Base-by-base conservation (phyloP, 2,888 invertebrate species). In the Antheraea assamensis region DNA sequence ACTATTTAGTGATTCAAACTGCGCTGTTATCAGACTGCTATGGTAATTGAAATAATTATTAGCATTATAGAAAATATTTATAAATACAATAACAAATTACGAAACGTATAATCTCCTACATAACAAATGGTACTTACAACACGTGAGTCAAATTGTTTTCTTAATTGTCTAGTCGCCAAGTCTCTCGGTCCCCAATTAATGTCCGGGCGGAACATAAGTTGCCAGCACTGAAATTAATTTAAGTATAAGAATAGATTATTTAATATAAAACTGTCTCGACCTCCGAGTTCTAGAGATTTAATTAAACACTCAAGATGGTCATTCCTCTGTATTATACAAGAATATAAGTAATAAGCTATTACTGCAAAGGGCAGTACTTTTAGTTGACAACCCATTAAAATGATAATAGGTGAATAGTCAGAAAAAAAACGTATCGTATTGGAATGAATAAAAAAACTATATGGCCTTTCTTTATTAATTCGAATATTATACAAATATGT, bases 131-230 rank as follows among this genome's bases (percentile, higher is more conserved):
- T 49, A 78, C 84, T 81, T 74, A 90, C 90, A 64, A 78, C 76
- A 74, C 86, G 81, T 2, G 87, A 87, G 73, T 89, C 85, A 42
- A 82, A 90, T 31, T 80, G 78, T 72, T 90, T 90, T 55, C 90
- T 81, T 3, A 90, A 61, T 47, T 87, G 83, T 49, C 89, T 81
- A 0, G 75, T 72, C 0, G 72, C 30, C 72, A 77, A 82, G 66
- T 89, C 85, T 71, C 78, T 82, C 0, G 90, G 88, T 1, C 90
- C 90, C 90, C 90, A 91, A 61, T 81, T 78, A 1, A 81, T 77
- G 7, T 82, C 66, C 0, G 90, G 90, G 0, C 84, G 78, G 17
- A 90, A 82, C 55, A 90, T 52, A 4, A 78, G 79, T 0, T 52
- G 73, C 79, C 83, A 87, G 1, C 75, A 76, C 90, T 90, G 72